Base-by-base conservation (phyloP, 2,113 vertebrate species). In the Rhinoderma darwinii region DNA sequence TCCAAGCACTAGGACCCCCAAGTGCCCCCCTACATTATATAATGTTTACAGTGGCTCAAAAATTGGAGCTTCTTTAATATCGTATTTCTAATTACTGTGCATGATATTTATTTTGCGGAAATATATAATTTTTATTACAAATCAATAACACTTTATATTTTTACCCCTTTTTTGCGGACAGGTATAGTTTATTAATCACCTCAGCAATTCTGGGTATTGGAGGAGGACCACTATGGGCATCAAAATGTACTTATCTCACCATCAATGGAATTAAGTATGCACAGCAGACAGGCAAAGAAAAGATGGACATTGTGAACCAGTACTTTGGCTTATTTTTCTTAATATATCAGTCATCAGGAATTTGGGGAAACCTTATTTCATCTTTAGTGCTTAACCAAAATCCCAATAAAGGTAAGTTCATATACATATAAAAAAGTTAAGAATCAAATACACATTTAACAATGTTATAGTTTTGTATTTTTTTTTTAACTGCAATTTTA, bases 261-360 rank as follows among this genome's bases (percentile, higher is more conserved):
- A 92, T 95, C 86, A 87, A 91, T 79, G 97, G 97, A 3, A 96
- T 94, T 80, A 0, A 0, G 0, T 94, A 94, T 0, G 97, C 95
- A 0, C 35, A 89, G 70, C 91, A 89, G 54, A 89, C 91, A 0
- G 94, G 94, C 5, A 94, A 94, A 77, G 91, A 75, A 7, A 91
- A 92, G 82, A 90, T 92, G 14, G 96, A 98, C 1, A 30, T 96
- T 70, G 95, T 99, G 89, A 98, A 93, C 94, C 95, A 95, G 11
- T 98, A 97, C 77, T 99, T 99, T 11, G 97, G 97, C 79, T 88
- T 97, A 89, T 99, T 99, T 94, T 99, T 99, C 50, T 95, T 98
- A 89, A 92, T 99, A 84, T 97, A 97, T 84, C 97, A 99, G 92
- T 97, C 96, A 0, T 95, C 97, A 0, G 96, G 95, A 0, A 94